Conservation (phyloP, 30 jellyfish, hydroid and myxozoan genomes). For the Aurelia aurita complex sp. Pacific region DNA sequence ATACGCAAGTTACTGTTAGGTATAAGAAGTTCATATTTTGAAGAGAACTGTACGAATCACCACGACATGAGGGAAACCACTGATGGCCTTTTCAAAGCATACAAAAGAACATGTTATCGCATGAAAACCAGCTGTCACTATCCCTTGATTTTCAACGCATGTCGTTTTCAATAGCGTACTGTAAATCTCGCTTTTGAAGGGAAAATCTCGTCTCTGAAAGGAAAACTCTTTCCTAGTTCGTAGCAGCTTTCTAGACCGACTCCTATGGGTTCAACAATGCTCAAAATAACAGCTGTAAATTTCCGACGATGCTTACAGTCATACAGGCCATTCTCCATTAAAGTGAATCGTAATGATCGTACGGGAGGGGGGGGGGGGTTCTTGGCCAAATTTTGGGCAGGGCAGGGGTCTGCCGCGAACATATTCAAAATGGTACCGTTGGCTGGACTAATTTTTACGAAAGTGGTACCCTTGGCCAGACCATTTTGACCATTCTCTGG, state of each 20-base stretch:
- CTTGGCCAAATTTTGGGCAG: too few species aligned
- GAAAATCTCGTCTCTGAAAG: not conserved
- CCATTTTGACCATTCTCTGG: too few species aligned
- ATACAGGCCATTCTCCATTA: too few species aligned
- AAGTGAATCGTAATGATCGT: too few species aligned
- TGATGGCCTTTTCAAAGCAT: not conserved
- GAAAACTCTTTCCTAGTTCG: not conserved
- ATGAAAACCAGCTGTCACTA: not conserved
- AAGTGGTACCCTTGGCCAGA: too few species aligned
- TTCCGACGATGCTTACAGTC: not conserved
- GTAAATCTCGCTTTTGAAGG: constrained; percentile 5
- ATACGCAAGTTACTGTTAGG: too few species aligned
- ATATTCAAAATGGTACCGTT: too few species aligned
- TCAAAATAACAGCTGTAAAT: constrained; percentile 6
- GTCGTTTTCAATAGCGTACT: not conserved
- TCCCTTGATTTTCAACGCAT: not conserved
- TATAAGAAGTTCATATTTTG: too few species aligned
- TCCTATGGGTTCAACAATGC: not conserved
- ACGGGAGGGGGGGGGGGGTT: too few species aligned
- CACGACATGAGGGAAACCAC: not conserved
- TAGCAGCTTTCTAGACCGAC: not conserved
- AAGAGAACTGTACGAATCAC: too few species aligned
- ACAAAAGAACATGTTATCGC: constrained; percentile 5
- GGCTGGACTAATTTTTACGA: too few species aligned
- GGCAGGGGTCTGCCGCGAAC: too few species aligned